Evolutionary conservation across 2,888 invertebrate species (phyloP), one percentile per base, ranked within the genome.

Genomic region (Yponomeuta sedellus): DNA sequence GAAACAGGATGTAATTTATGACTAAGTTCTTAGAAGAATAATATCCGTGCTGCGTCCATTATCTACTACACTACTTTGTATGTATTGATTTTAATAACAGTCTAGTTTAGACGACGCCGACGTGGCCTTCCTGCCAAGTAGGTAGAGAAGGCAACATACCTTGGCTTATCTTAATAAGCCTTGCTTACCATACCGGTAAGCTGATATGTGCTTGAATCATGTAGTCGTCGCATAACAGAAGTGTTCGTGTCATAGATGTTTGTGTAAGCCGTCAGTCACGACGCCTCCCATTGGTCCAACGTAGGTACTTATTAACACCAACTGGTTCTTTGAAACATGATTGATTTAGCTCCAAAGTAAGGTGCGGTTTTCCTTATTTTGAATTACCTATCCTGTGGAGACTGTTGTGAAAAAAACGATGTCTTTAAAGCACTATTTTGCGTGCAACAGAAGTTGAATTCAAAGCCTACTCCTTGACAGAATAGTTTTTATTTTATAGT

Each of bases 261-360:
- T 77, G 75, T 73, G 70, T 71, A 74, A 71, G 72, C 69, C 71
- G 74, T 77, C 78, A 77, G 75, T 68, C 68, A 68, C 67, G 65
- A 68, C 74, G 73, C 73, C 63, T 20, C 44, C 79, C 79, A 81
- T 82, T 80, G 79, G 80, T 69, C 70, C 68, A 72, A 72, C 71
- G 70, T 19, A 11, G 63, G 20, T 20, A 63, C 70, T 72, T 52
- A 52, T 52, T 66, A 67, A 71, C 71, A 72, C 71, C 56, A 61
- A 44, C n/a, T 40, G 63, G 44, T 40, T 63, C 63, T 22, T n/a
- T 19, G 63, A 62, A 62, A 34, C 62, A 10, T n/a, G 16, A 16
- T 19, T 11, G 28, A 61, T 16, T 52, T 52, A 16, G 44, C 3
- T 52, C 1, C 28, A n/a, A 52, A 25, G 34, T 61, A 61, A n/a